These are phyloP conservation scores for Cavia porcellus DNA, from an alignment of 2,113 vertebrate species.

Conservation along the genomic window DNA sequence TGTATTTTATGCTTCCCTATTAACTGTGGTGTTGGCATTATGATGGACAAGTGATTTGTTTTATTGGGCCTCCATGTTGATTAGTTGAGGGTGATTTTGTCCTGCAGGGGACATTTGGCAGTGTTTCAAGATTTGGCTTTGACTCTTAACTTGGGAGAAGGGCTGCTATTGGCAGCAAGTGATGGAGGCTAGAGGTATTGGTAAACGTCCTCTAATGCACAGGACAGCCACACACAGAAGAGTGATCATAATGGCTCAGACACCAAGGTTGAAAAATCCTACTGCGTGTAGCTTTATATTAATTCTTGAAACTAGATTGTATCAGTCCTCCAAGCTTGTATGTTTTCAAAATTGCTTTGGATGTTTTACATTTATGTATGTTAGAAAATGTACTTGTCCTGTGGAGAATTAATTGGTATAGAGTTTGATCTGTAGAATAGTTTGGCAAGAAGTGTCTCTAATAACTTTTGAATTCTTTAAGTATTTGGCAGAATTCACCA, in stretches of 20 bases:
- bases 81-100: not conserved
- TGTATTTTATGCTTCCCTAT: not conserved
- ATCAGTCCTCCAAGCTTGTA: not conserved
- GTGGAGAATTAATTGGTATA: not conserved
- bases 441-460: not conserved
- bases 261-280: not conserved
- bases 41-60: not conserved
- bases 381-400: constrained; percentile 27
- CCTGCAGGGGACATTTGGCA: not conserved
- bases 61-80: not conserved
- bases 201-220: not conserved
- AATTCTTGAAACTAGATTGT: not conserved
- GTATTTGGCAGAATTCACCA: not conserved
- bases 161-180: not conserved
- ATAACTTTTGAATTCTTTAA: not conserved
- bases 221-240: not conserved
- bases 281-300: not conserved
- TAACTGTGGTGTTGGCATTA: not conserved
- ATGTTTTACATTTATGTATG: constrained; percentile 30
- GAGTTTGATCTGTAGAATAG: constrained; percentile 13
- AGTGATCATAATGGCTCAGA: not conserved
- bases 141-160: not conserved
- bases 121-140: not conserved
- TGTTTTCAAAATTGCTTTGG: not conserved
- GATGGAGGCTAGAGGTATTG: not conserved